phyloP scores from a whole-genome alignment of 2,113 vertebrate species.

The Progne subis region DNA sequence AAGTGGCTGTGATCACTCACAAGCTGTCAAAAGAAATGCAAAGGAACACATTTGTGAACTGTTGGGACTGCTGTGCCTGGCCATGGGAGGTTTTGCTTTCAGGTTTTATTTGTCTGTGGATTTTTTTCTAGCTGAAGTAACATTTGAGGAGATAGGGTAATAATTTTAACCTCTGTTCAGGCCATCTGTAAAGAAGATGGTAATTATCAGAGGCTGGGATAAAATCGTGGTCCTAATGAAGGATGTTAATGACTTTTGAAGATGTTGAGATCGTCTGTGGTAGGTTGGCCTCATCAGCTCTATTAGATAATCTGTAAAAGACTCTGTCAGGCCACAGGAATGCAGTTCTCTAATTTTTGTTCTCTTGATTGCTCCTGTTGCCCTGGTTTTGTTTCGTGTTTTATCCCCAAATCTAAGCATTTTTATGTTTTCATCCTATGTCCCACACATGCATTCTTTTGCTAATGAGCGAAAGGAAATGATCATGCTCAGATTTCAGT shows the following conservation, averaged over 20 bases:
- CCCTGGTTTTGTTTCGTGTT: not conserved
- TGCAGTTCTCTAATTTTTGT: not conserved
- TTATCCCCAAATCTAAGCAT: not conserved
- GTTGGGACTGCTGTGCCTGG: not conserved
- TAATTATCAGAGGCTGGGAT: not conserved
- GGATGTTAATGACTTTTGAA: not conserved
- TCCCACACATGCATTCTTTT: not conserved
- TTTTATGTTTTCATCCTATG: not conserved
- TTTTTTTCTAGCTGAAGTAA: not conserved
- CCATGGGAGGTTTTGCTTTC: not conserved
- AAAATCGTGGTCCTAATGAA: not conserved
- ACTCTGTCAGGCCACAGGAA: not conserved
- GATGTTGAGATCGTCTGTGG: not conserved
- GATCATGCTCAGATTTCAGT: not conserved
- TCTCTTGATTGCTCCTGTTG: not conserved
- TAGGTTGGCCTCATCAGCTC: not conserved
- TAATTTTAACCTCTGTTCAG: not conserved
- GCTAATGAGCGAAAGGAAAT: not conserved
- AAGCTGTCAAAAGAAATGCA: not conserved
- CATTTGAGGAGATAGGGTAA: not conserved
- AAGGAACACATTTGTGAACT: not conserved
- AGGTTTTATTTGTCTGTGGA: not conserved
- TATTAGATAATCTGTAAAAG: not conserved
- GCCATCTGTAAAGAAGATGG: not conserved
- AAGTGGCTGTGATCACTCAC: not conserved